Evolutionary conservation across 2,113 vertebrate genomes (phyloP), one percentile per base, ranked within the genome.

Genomic region (Odocoileus hemionus): DNA sequence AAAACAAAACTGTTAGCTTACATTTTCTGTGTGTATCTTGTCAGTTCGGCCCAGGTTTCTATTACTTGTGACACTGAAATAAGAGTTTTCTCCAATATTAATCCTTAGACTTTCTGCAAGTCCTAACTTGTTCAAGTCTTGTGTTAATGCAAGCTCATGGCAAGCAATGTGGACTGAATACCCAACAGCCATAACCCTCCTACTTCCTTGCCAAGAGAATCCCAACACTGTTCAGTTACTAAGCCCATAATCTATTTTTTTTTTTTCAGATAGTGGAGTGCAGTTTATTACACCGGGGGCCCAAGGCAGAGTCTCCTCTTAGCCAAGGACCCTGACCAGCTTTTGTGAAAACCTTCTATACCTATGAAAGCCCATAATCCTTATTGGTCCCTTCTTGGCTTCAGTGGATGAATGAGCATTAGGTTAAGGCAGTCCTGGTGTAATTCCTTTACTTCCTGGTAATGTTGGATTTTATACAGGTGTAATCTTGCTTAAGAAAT

Each of bases 401-500:
- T 74, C 36, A 45, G 17, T 52, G 60, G 26, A 33, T 78, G 33
- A 96, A 70, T 94, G 26, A 45, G 33, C 52, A 64, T 87, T 92
- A 79, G 30, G 8, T 16, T 67, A 58, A 91, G 33, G 36, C 28
- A 85, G 45, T 80, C 25, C 23, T 70, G 78, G 13, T 83, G 33
- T 36, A 33, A 86, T 80, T 94, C 28, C 25, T 36, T 82, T 86
- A 86, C 57, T 89, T 43, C 47, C 89, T 89, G 39, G 50, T 17
- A 57, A 57, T 55, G 30, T 79, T 95, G 79, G 76, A 61, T 58
- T 88, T 64, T 54, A 52, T 82, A 50, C 25, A 28, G 45, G 13
- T 95, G 1, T 30, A 91, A 33, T 7, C 28, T 96, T 95, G 50
- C 33, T 94, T 91, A 84, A 90, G 67, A 96, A 94, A 83, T 45